Evolutionary conservation across 1,140 invertebrate species (phyloP), one percentile per base, ranked within the genome.

Genomic region (Ceratina calcarata): DNA sequence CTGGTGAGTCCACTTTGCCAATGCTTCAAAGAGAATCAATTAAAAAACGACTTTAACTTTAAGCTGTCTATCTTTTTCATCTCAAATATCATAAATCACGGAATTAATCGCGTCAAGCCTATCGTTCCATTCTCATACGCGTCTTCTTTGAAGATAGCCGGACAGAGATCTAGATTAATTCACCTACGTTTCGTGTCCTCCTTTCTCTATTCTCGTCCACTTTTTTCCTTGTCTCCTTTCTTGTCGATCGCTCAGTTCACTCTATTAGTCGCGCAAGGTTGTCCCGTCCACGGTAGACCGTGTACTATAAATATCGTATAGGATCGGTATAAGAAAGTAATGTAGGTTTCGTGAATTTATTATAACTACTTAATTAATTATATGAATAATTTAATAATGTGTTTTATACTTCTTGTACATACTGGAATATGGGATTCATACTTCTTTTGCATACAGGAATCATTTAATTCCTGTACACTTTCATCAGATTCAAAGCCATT

Each of bases 1-100:
- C 92, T 95, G 92, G 94, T 95, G 89, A 94, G 94, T 93, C 6
- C 8, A 45, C 37, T n/a, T n/a, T n/a, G n/a, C n/a, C n/a, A n/a
- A n/a, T 37, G 6, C 32, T 37, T 37, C 32, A 24, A 53, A 22
- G 51, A 57, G 32, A 6, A 37, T 27, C 37, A 69, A 73, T 73
- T 20, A 45, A 79, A 73, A 72, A 65, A 22, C 62, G 22, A 27
- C 12, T 49, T 58, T 13, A 10, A n/a, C 20, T 45, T n/a, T n/a
- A n/a, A 61, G 55, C 68, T 24, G 60, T 65, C 67, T 13, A 20
- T 53, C 71, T 12, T 15, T 3, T 1, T 15, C 22, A 15, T 4
- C n/a, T 13, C 24, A n/a, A 61, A 53, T n/a, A n/a, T 76, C 65
- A 76, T 76, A 80, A 76, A 80, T 80, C 79, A 81, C 64, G 73